A percentile compares a stretch with the other conserved stretches of the same genome.
Conservation (phyloP, 2,888 invertebrate species). For the Agrypnus murinus region DNA sequence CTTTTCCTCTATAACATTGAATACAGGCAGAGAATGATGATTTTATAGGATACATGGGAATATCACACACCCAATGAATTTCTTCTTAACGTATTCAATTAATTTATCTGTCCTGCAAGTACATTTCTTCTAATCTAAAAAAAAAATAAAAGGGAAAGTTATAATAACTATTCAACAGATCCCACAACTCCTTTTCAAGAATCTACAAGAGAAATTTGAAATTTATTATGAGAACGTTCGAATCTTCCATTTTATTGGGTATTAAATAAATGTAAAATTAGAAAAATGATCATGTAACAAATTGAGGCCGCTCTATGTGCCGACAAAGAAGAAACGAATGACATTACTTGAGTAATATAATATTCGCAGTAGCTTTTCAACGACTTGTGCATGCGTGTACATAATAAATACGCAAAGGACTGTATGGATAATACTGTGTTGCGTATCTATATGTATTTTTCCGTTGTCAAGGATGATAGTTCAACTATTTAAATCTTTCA, state of each 20-base stretch:
- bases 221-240: conserved; percentile 9
- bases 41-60: too few relatives aligned
- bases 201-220: conserved; percentile 8
- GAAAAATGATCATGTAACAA: conserved; percentile 39
- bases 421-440: conserved; percentile 35
- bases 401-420: conserved; percentile 42
- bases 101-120: too few relatives aligned
- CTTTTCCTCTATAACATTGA: too few relatives aligned
- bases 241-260: conserved; percentile 12
- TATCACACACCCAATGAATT: too few relatives aligned
- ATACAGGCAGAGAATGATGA: too few relatives aligned
- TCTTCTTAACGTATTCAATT: too few relatives aligned
- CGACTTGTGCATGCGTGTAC: conserved; percentile 44
- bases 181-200: neutral
- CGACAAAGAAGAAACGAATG: conserved; percentile 43
- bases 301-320: conserved; percentile 23
- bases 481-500: conserved; percentile 34
- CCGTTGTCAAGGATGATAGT: conserved; percentile 28
- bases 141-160: too few relatives aligned
- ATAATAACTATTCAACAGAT: too few relatives aligned
- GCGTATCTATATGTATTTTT: conserved; percentile 29
- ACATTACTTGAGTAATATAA: conserved; percentile 40
- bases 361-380: conserved; percentile 45
- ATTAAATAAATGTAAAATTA: conserved; percentile 13
- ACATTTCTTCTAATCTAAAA: too few relatives aligned